A percentile compares a stretch with the other conserved stretches of the same genome.
phyloP scores from a whole-genome alignment of 1,140 invertebrate species.

The Copidosoma floridanum region DNA sequence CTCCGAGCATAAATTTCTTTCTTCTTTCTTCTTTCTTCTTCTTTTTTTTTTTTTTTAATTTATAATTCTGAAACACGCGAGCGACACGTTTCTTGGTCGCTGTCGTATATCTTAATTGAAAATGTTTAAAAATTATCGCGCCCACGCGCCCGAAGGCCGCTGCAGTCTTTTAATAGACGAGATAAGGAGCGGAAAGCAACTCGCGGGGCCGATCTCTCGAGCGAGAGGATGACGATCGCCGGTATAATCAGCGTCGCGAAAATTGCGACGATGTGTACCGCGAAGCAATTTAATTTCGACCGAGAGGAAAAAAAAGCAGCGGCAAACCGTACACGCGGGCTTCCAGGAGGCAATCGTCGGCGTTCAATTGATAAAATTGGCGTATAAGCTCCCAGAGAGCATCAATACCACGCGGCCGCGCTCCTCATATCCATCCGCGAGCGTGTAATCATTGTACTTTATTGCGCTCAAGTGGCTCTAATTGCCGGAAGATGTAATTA shows the following conservation, averaged over 20 bases:
- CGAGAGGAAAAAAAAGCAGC: background rate
- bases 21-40: too few species aligned
- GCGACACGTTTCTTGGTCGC: too few species aligned
- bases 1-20: too few species aligned
- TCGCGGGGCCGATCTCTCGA: too few species aligned
- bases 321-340: background rate
- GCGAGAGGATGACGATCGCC: too few species aligned
- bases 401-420: conserved; percentile 27
- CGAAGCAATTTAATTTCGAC: conserved; percentile 24
- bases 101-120: too few species aligned
- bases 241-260: conserved; percentile 3
- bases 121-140: too few species aligned
- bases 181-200: too few species aligned
- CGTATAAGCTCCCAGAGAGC: conserved; percentile 17
- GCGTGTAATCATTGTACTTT: conserved; percentile 39
- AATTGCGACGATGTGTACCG: conserved; percentile 7
- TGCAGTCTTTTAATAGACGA: too few species aligned
- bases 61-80: too few species aligned
- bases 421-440: background rate
- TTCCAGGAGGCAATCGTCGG: conserved; percentile 37
- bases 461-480: conserved; percentile 41
- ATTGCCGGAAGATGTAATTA: conserved; percentile 45
- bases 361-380: conserved; percentile 44
- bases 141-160: background rate
- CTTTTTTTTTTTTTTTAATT: too few species aligned